Base-by-base conservation (phyloP, 2,888 invertebrate genomes). In the Melinaea marsaeus region DNA sequence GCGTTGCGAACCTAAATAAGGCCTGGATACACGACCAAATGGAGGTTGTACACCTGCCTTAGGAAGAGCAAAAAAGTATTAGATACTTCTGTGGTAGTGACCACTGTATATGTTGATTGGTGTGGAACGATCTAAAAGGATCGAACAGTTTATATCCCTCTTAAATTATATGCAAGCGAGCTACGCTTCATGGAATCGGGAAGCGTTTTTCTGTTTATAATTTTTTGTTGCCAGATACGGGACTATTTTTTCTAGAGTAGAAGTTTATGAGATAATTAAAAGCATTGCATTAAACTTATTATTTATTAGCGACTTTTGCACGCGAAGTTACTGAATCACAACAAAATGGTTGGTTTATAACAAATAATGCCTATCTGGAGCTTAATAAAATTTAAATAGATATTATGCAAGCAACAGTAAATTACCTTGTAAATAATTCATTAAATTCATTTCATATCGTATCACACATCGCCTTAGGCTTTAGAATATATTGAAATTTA, bases 1-100 rank as follows among this genome's bases (percentile, higher is more conserved):
- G 64, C 64, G 61, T 64, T 54, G 48, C 55, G 42, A 34, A 33
- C 58, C 61, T 64, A 58, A 58, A 64, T 61, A 64, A 64, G 64
- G 64, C 55, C 61, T 48, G 61, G 46, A 55, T 32, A 5, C 61
- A 58, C 47, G 37, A 46, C 37, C 47, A 60, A 60, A 56, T 60
- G 60, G 63, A 59, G 42, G 4, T 35, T 48, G 48, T 13, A 35
- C 48, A 37, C 57, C 51, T 56, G 33, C 34, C 46, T 32, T 32
- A 22, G 51, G 32, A 3, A 22, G 32, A 51, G 22, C 13, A 11
- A 51, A 32, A 51, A 11, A 32, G 32, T 51, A 9, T 32, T 11
- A 11, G 5, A 6, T 2, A 22, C 22, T 32, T 0, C 32, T 32
- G 9, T 51, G 48, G n/a, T 13, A 7, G 7, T 48, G 48, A 51